Base-by-base conservation (phyloP, 2,888 invertebrate genomes). In the Rhagium mordax region DNA sequence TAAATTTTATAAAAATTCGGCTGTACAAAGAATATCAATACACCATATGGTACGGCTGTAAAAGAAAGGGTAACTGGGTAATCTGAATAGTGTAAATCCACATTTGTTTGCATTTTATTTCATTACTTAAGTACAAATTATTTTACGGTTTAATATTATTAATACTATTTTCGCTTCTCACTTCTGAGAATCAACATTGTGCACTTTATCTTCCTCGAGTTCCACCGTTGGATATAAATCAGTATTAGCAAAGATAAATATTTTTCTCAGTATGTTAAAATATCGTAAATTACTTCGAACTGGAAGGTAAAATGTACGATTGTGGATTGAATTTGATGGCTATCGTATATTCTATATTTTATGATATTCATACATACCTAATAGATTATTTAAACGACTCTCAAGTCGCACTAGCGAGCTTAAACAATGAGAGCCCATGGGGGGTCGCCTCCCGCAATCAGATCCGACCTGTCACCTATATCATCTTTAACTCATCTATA, bases 341-440 rank as follows among this genome's bases (percentile, higher is more conserved):
- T 59, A 74, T 74, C 78, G 72, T 80, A 78, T 78, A 78, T 78
- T 78, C 57, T 33, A 66, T 73, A 75, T 71, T 79, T 79, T 79
- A 79, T 73, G 76, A 67, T 71, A 71, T 74, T 69, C 74, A 41
- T 65, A 60, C 59, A 55, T 51, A 73, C 57, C 71, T 70, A 76
- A 76, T 76, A 72, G 71, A 75, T 78, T 77, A 72, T 66, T 48
- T 47, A 48, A 27, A 74, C 68, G 41, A 60, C 73, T 74, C 71
- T 74, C 66, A 61, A 73, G 76, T 67, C 71, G 59, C 69, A 75
- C 73, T 70, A 73, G 77, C 65, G 55, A 60, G 66, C 70, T 72
- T 73, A 78, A 75, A 78, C 78, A 78, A 78, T 78, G 68, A 69
- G 70, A 68, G 70, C 27, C 70, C 61, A 53, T 69, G 75, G 75